Evolutionary conservation across 2,888 invertebrate genomes (phyloP).

Genomic region (Dryococelus australis): DNA sequence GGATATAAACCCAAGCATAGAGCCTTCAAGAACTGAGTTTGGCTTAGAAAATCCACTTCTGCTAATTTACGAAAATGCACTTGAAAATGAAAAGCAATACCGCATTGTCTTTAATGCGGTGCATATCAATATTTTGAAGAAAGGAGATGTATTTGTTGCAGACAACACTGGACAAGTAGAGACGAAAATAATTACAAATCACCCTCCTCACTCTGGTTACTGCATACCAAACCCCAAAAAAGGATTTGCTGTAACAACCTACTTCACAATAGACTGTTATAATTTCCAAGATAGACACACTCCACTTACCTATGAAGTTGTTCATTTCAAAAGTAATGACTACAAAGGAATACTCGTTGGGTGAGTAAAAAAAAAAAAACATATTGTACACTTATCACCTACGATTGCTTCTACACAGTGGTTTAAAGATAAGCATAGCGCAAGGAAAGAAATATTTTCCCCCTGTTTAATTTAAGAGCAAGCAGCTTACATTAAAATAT

Average conservation of each 20-base stretch:
- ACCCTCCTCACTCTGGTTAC: neutral
- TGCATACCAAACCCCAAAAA: neutral
- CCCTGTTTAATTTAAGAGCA: no score
- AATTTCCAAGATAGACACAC: constrained; percentile 12
- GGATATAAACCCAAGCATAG: neutral
- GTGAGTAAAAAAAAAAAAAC: neutral
- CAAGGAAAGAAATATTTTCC: no score
- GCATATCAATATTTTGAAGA: neutral
- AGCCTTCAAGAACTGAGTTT: neutral
- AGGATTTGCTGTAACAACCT: neutral
- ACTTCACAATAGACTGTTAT: neutral
- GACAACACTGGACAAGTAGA: neutral
- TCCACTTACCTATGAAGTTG: neutral
- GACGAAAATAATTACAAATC: neutral
- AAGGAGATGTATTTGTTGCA: neutral
- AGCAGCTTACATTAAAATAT: no score
- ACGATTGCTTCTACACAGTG: no score
- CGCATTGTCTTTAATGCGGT: neutral
- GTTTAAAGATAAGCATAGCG: no score
- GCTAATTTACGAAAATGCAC: neutral
- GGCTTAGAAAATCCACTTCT: constrained; percentile 19
- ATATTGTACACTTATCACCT: no score
- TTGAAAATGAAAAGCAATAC: neutral
- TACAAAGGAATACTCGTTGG: constrained; percentile 6
- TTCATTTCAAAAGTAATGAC: neutral